phyloP scores from a whole-genome alignment of 2,113 vertebrate genomes.

The Oreochromis niloticus region DNA sequence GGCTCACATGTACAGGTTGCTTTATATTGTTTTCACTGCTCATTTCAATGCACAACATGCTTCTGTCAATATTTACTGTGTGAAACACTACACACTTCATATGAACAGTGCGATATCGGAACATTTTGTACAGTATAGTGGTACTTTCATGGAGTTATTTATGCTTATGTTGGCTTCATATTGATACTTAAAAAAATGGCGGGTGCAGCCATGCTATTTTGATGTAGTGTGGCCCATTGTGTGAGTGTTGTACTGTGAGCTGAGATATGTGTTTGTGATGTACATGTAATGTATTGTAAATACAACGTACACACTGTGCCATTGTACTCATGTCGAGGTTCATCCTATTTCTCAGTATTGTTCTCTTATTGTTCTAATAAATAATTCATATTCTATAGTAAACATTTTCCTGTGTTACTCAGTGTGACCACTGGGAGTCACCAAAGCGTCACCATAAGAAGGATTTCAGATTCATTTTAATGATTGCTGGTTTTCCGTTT shows the following conservation, averaged over 20 bases:
- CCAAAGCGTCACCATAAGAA: not conserved
- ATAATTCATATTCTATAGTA: not conserved
- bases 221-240: not conserved
- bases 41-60: not conserved
- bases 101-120: not conserved
- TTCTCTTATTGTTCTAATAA: conserved; percentile 47
- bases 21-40: not conserved
- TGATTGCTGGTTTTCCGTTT: not conserved
- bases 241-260: conserved; percentile 34
- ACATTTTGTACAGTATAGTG: conserved; percentile 48
- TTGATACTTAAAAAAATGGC: not conserved
- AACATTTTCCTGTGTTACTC: not conserved
- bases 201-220: not conserved
- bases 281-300: conserved; percentile 26
- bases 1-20: not conserved
- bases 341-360: conserved; percentile 38
- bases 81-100: conserved; percentile 58
- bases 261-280: conserved; percentile 6
- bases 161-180: conserved; percentile 38
- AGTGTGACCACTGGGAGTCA: conserved; percentile 27
- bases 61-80: conserved; percentile 48
- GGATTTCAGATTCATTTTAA: not conserved
- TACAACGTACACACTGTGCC: conserved; percentile 5
- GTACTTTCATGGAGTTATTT: conserved; percentile 48
- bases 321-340: not conserved